Evolutionary conservation across 2,888 invertebrate genomes (phyloP).

Genomic region (Idaea biselata): DNA sequence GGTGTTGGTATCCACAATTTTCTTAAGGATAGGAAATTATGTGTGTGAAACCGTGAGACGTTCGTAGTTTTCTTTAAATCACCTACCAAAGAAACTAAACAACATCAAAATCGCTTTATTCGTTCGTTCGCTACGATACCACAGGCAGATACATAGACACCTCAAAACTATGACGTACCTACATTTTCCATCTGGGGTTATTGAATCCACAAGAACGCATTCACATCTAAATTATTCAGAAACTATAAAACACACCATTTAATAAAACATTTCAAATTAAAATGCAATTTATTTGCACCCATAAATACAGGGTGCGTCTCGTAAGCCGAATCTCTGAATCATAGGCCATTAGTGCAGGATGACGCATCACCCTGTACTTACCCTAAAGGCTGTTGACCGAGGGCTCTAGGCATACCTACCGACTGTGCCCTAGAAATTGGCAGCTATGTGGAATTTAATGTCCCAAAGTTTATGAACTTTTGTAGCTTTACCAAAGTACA

Average conservation of each 20-base stretch:
- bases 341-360: conserved; percentile 36
- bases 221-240: too few species aligned
- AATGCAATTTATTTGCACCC: conserved; percentile 2
- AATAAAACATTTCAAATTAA: neutral
- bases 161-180: too few species aligned
- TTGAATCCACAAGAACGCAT: too few species aligned
- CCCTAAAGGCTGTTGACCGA: neutral
- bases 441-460: neutral
- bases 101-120: too few species aligned
- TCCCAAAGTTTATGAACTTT: neutral
- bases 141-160: too few species aligned
- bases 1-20: too few species aligned
- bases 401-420: neutral
- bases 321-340: conserved; percentile 34
- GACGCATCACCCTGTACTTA: conserved; percentile 27
- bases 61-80: too few species aligned
- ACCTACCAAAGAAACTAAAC: too few species aligned
- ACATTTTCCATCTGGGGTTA: too few species aligned
- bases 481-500: neutral
- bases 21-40: too few species aligned
- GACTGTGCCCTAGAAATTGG: neutral
- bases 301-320: conserved; percentile 9
- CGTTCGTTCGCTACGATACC: too few species aligned
- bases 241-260: neutral
- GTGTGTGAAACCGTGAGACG: too few species aligned